Percentiles rank a stretch among this genome's conserved stretches.
These are phyloP conservation scores for Drosophila pandora DNA, from an alignment of 1,140 invertebrate species.

Conservation along the genomic window DNA sequence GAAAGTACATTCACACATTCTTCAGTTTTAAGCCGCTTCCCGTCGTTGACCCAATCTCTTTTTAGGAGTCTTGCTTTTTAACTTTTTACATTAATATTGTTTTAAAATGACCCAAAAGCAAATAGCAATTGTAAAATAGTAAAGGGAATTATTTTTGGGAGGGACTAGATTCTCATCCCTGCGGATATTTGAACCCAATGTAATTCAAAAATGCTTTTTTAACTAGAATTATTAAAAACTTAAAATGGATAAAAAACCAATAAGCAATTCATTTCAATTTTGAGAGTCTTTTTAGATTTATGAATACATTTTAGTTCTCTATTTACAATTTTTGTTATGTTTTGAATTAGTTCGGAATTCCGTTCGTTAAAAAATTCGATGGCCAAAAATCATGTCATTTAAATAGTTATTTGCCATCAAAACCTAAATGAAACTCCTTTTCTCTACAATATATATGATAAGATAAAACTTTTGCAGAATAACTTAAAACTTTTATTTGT, in stretches of 20 bases:
- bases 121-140: constrained; percentile 19
- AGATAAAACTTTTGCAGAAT: background rate
- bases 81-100: constrained; percentile 42
- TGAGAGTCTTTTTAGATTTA: too few species aligned
- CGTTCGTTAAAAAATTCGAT: too few species aligned
- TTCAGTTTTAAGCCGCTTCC: constrained; percentile 13
- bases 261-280: too few species aligned
- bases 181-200: background rate
- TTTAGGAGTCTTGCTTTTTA: constrained; percentile 22
- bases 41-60: constrained; percentile 17
- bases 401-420: background rate
- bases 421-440: background rate
- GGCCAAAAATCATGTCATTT: too few species aligned
- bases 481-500: constrained; percentile 25
- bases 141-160: background rate
- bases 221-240: background rate
- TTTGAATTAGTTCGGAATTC: too few species aligned
- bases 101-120: constrained; percentile 32
- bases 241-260: too few species aligned
- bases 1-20: constrained; percentile 31
- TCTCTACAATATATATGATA: background rate
- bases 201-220: background rate
- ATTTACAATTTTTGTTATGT: too few species aligned
- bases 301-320: too few species aligned
- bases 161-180: background rate